These are phyloP conservation scores for Oryzias dopingdopingensis DNA, from an alignment of 2,797 vertebrate genomes.

Conservation along the genomic window DNA sequence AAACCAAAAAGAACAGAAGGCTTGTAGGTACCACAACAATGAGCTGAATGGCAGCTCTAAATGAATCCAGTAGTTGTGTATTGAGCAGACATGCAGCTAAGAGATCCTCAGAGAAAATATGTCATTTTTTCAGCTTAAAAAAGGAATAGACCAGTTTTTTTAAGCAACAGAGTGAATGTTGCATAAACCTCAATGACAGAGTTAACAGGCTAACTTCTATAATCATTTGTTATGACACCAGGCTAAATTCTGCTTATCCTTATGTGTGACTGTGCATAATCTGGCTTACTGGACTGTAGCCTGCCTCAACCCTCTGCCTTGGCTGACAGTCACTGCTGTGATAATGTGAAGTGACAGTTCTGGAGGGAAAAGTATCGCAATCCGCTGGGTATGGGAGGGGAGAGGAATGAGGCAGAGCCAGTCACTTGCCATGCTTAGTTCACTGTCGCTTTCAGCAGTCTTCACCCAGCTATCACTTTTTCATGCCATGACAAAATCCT, in stretches of 20 bases:
- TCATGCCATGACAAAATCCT: conserved; percentile 52
- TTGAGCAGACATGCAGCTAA: conserved; percentile 5
- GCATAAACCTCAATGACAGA: conserved; percentile 48
- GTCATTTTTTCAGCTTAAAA: conserved; percentile 30
- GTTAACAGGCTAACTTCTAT: conserved; percentile 58
- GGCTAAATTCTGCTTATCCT: conserved; percentile 58
- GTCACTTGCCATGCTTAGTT: conserved; percentile 50
- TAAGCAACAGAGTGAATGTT: conserved; percentile 31
- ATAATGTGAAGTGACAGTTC: conserved; percentile 74
- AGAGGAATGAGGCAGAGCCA: conserved; percentile 36
- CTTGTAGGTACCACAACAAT: conserved; percentile 40
- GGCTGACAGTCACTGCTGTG: conserved; percentile 64
- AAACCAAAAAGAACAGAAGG: conserved; percentile 16
- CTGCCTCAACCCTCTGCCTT: conserved; percentile 45
- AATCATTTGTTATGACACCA: conserved; percentile 68
- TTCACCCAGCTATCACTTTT: conserved; percentile 31
- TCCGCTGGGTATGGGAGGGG: conserved; percentile 55
- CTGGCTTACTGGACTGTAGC: conserved; percentile 53
- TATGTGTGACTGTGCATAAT: conserved; percentile 24
- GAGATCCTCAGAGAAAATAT: conserved; percentile 46
- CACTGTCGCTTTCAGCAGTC: conserved; percentile 62
- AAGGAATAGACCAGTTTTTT: conserved; percentile 21
- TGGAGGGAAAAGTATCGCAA: conserved; percentile 67
- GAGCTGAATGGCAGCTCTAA: conserved; percentile 56
- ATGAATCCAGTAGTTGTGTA: conserved; percentile 41